Evolutionary conservation across 2,113 vertebrate species (phyloP), one percentile per base, ranked within the genome.

Genomic region (Bagarius yarrelli): DNA sequence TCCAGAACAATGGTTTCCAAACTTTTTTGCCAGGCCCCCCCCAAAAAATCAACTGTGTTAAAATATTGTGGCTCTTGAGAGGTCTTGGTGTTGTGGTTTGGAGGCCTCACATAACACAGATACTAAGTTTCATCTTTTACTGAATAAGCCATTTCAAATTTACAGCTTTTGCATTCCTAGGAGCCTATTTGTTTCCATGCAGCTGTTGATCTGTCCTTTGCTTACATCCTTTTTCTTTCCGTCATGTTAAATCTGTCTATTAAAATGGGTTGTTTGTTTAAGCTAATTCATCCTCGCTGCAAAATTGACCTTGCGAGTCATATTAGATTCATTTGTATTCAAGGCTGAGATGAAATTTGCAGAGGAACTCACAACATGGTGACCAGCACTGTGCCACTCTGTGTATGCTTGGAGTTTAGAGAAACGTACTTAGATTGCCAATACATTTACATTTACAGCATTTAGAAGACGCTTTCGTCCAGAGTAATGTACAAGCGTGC

Each of bases 301-400:
- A 40, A 80, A 72, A 61, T 72, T 80, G 79, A 73, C 79, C 69
- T 57, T 52, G 44, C 21, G 21, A 61, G 79, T 47, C 40, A 73
- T 56, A 53, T 80, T 44, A 47, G 67, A 80, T 61, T 60, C 36
- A 71, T 80, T 61, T 69, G 40, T 72, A 72, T 71, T 18, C 78
- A 50, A 56, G 63, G 52, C 61, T 56, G 61, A 56, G 23, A 40
- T 18, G 52, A 67, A 63, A 56, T 21, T 25, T 60, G 25, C 53
- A 50, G 66, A 71, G 40, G 36, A n/a, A 70, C 55, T 80, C 56
- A 21, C 55, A 34, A 25, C 19, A 47, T 40, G 69, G 67, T 61
- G 21, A 61, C 79, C 44, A 2, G 47, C n/a, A 80, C 79, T 52
- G 25, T 63, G n/a, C 78, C 66, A 18, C 69, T 72, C 14, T 73